phyloP scores from a whole-genome alignment of 2,113 vertebrate species.

The Psammodynastes pulverulentus region DNA sequence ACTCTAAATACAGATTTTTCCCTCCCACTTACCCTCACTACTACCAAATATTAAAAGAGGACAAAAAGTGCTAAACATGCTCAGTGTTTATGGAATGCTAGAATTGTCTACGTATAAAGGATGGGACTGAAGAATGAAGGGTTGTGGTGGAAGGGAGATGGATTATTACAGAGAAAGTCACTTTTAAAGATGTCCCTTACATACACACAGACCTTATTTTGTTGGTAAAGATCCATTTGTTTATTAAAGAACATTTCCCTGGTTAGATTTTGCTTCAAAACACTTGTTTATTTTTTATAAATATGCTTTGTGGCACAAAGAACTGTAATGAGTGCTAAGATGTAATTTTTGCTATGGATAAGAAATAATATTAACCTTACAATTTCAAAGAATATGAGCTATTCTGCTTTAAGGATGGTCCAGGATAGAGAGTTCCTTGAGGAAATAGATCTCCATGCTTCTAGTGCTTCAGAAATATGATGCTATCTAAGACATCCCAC shows the following conservation, averaged over 20 bases:
- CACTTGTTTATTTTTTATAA: neutral
- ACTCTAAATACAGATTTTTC: neutral
- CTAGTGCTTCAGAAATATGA: neutral
- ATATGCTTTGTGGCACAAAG: neutral
- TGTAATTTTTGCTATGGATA: neutral
- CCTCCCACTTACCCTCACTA: neutral
- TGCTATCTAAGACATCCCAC: neutral
- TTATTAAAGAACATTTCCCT: neutral
- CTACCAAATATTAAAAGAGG: neutral
- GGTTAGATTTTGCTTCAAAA: neutral
- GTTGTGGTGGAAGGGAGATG: neutral
- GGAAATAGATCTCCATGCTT: neutral
- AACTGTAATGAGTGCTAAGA: neutral
- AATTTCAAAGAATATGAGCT: neutral
- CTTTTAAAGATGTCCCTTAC: neutral
- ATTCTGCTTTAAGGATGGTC: neutral
- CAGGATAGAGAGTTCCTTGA: neutral
- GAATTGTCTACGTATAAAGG: neutral
- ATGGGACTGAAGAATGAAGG: neutral
- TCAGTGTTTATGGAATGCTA: neutral
- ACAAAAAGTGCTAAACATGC: neutral
- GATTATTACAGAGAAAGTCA: neutral
- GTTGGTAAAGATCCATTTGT: neutral
- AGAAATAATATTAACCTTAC: neutral
- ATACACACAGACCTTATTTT: neutral